Percentiles rank a stretch among this genome's conserved stretches.
Evolutionary conservation across 1,140 invertebrate species (phyloP).

Genomic region (Psilanteris sp.): DNA sequence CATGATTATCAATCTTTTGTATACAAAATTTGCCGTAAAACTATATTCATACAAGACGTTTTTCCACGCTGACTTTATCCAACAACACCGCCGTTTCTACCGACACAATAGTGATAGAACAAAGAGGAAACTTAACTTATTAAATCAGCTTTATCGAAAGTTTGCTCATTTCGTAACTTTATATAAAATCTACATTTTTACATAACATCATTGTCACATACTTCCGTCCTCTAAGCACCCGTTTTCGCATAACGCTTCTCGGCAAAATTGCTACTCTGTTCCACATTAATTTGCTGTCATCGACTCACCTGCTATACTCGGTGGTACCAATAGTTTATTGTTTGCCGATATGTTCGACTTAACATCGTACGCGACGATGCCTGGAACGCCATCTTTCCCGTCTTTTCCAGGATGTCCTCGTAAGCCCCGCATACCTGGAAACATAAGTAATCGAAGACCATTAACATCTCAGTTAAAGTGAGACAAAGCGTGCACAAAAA

Average conservation of each 20-base stretch:
- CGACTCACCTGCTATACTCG: conserved; percentile 85
- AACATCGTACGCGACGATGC: conserved; percentile 83
- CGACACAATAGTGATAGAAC: neutral
- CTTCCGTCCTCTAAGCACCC: neutral
- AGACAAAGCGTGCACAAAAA: too few relatives aligned
- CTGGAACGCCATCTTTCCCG: conserved; percentile 85
- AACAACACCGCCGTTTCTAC: neutral
- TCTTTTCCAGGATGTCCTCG: conserved; percentile 82
- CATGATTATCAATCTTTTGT: too few relatives aligned
- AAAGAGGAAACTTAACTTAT: conserved; percentile 10
- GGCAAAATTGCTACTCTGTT: neutral
- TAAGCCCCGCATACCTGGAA: conserved; percentile 80
- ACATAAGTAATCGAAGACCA: too few relatives aligned
- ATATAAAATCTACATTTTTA: conserved; percentile 28
- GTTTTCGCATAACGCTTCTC: conserved; percentile 2
- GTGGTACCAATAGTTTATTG: conserved; percentile 86
- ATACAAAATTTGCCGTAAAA: too few relatives aligned
- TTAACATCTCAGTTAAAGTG: too few relatives aligned
- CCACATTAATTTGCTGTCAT: conserved; percentile 29
- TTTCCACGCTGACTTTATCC: too few relatives aligned
- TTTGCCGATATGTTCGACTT: conserved; percentile 80
- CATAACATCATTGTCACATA: conserved; percentile 26
- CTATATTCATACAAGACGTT: too few relatives aligned
- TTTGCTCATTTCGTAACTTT: conserved; percentile 41
- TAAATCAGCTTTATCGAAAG: conserved; percentile 40